Base-by-base conservation (phyloP, 2,888 invertebrate species). In the Drosophila lutescens region DNA sequence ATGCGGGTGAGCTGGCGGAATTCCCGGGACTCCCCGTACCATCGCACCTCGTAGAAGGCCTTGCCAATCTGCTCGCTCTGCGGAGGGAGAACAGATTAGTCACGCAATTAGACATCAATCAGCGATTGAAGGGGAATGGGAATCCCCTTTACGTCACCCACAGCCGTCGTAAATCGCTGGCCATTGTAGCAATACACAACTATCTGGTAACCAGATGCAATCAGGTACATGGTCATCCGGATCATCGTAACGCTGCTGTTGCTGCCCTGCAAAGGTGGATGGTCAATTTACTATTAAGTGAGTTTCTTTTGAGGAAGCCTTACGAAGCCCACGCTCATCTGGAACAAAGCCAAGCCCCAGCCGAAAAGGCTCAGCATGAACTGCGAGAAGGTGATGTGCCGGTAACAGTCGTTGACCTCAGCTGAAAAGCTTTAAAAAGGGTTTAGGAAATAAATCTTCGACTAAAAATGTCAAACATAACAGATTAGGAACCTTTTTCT, bases 111-210 rank as follows among this genome's bases (percentile, higher is more conserved):
- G 26, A 55, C 53, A 54, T 40, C 32, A 34, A 53, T 15, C 23
- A 53, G 26, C 4, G 20, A 30, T 30, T 30, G 30, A 30, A 30
- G 15, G 40, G 13, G 6, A 6, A 26, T 15, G 44, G 30, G 41
- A 15, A 41, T 57, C 59, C 57, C 58, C 8, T 23, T 17, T 34
- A 5, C 15, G 15, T 34, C 62, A 78, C 84, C 10, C 62, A 88
- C 83, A 55, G 83, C 84, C 30, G 76, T 76, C 5, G 66, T 44
- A n/a, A 90, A 68, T 36, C 73, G 72, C 60, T 91, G 91, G 1
- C 90, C 90, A 67, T 91, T 91, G 34, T 82, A 84, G 53, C 90
- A 91, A 61, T 83, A 91, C 62, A 90, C 80, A 30, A 86, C 68
- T 30, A 91, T 80, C 77, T 90, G 82, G 67, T 78, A 89, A 26